These are phyloP conservation scores for Melinaea marsaeus DNA, from an alignment of 2,888 invertebrate genomes.

Conservation along the genomic window DNA sequence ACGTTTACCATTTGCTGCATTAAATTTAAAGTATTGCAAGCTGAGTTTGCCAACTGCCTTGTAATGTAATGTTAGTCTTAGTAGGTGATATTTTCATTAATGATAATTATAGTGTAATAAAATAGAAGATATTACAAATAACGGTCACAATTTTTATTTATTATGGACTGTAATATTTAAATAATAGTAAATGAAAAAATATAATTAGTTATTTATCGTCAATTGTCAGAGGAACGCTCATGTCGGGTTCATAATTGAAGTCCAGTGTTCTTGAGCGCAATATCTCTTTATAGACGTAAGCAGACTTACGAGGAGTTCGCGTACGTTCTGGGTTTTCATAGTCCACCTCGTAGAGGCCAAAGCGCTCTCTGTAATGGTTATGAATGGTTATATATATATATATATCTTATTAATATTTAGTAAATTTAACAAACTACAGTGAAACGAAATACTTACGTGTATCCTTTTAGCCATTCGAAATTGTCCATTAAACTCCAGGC, in stretches of 20 bases:
- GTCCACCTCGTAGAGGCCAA: slow-evolving; percentile 82
- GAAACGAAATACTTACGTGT: slow-evolving; percentile 52
- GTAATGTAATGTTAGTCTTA: too few relatives aligned
- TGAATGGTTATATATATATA: background rate
- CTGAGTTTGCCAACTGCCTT: too few relatives aligned
- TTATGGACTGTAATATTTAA: too few relatives aligned
- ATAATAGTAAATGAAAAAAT: background rate
- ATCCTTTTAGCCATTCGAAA: slow-evolving; percentile 80
- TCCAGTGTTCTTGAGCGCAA: slow-evolving; percentile 52
- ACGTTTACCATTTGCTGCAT: too few relatives aligned
- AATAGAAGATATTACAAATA: too few relatives aligned
- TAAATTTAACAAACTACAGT: background rate
- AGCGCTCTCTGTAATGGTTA: slow-evolving; percentile 66
- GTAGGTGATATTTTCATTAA: too few relatives aligned
- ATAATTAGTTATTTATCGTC: background rate
- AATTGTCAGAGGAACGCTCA: slow-evolving; percentile 12
- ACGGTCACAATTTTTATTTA: too few relatives aligned
- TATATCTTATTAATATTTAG: background rate
- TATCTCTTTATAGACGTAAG: slow-evolving; percentile 69
- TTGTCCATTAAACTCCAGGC: slow-evolving; percentile 81
- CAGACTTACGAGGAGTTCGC: slow-evolving; percentile 81
- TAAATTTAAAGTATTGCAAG: too few relatives aligned
- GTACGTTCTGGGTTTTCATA: slow-evolving; percentile 75
- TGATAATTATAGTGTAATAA: too few relatives aligned
- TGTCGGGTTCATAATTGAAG: slow-evolving; percentile 41